A percentile compares a stretch with the other conserved stretches of the same genome.
These are phyloP conservation scores for Melanargia galathea DNA, from an alignment of 2,888 invertebrate genomes.

Conservation along the genomic window DNA sequence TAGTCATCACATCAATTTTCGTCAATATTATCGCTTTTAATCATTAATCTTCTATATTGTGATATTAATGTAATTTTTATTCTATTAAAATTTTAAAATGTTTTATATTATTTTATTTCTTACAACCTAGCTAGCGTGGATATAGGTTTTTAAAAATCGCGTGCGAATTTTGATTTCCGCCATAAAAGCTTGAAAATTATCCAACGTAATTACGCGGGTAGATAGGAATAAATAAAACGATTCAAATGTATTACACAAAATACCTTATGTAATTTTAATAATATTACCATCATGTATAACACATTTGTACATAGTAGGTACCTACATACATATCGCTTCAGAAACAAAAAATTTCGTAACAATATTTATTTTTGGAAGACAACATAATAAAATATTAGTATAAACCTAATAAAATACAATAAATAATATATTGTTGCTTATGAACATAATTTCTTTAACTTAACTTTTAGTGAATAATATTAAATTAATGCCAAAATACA, in stretches of 20 bases:
- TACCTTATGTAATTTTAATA: slow-evolving; percentile 12
- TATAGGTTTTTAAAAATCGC: too few species aligned
- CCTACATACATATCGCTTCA: background rate
- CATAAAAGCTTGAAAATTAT: too few species aligned
- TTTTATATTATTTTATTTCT: too few species aligned
- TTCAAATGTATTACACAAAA: background rate
- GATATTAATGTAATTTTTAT: slow-evolving; percentile 39
- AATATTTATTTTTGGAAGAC: slow-evolving; percentile 17
- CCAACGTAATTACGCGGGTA: too few species aligned
- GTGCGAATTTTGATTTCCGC: too few species aligned
- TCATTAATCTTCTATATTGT: slow-evolving; percentile 33
- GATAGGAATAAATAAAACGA: slow-evolving; percentile 8
- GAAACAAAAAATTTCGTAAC: slow-evolving; percentile 1
- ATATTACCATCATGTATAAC: background rate
- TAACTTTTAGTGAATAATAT: too few species aligned
- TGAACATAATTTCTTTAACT: too few species aligned
- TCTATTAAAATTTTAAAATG: slow-evolving; percentile 27
- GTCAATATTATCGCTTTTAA: slow-evolving; percentile 24
- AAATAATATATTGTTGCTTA: too few species aligned
- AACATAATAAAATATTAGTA: slow-evolving; percentile 15
- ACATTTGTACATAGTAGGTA: background rate
- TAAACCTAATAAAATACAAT: too few species aligned
- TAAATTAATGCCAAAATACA: too few species aligned
- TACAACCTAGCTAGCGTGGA: too few species aligned
- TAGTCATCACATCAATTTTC: slow-evolving; percentile 31